Evolutionary conservation across 2,888 invertebrate genomes (phyloP), one percentile per base, ranked within the genome.

Genomic region (Loripinus fragilis): DNA sequence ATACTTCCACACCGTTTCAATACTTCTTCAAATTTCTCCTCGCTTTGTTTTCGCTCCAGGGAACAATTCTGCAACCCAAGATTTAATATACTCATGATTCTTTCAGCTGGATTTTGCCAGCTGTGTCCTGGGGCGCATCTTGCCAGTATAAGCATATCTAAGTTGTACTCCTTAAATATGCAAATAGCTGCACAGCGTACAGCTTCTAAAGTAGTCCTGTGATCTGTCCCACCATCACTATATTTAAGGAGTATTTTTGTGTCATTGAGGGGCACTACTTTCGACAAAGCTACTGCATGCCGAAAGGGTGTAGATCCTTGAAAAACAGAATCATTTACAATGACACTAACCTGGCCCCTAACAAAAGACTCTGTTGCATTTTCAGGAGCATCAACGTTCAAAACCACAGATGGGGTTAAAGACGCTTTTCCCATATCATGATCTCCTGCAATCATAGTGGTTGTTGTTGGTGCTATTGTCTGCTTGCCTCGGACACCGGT

Each of bases 111-210:
- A 50, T 85, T 85, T 20, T 23, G 25, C 48, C 69, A 85, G 38
- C 78, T 81, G 28, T 85, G 82, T 3, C 85, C 83, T 33, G 79
- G 81, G 8, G 83, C 83, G 79, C 81, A 85, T 25, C 81, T 52
- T 17, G 75, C 81, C 10, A 55, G 12, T 17, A 83, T 71, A 12
- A 81, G 33, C 79, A 85, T 70, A 48, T 84, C 83, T 3, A 85
- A 45, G 55, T 85, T 64, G 15, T 71, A 66, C 42, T 83, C 69
- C 55, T 52, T 80, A 42, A 84, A 85, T 0, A 84, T 33, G 68
- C 76, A 76, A 64, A 85, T 83, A 17, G 50, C 12, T 1, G 85
- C 69, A 66, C 79, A 81, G 38, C 76, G 77, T 8, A 83, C 83
- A 8, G 48, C 12, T 66, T 83, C 81, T 20, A 85, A 55, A 15